These are phyloP conservation scores for Agelaius phoeniceus DNA, from an alignment of 2,113 vertebrate species.

Conservation along the genomic window DNA sequence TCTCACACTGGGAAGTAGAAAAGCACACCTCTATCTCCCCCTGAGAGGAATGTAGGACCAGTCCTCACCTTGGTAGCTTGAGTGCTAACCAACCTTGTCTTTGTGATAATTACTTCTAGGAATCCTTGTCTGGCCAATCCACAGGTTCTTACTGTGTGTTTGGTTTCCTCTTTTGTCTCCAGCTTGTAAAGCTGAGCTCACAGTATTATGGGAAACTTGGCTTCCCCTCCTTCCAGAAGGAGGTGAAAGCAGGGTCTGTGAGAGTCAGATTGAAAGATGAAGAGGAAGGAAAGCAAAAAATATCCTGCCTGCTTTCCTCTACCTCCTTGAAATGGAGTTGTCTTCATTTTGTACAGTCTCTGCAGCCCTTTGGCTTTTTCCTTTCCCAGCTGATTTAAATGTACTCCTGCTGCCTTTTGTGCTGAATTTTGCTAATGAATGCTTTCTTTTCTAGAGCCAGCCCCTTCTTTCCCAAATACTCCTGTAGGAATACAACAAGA, in stretches of 20 bases:
- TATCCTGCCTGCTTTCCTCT: not conserved
- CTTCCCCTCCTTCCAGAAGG: not conserved
- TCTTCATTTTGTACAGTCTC: not conserved
- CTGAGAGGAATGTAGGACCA: not conserved
- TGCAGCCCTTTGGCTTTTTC: not conserved
- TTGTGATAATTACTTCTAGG: constrained; percentile 16
- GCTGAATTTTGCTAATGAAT: not conserved
- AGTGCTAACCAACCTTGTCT: not conserved
- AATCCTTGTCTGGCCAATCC: not conserved
- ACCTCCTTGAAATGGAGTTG: not conserved
- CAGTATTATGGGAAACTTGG: not conserved
- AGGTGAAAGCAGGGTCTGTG: not conserved
- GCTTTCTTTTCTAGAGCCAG: not conserved
- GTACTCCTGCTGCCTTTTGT: not conserved
- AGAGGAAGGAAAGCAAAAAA: constrained; percentile 21
- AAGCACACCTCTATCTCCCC: not conserved
- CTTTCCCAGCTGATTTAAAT: not conserved
- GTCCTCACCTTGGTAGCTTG: not conserved
- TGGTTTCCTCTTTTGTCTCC: constrained; percentile 32
- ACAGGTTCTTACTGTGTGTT: not conserved
- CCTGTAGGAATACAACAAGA: not conserved
- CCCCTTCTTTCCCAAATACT: not conserved
- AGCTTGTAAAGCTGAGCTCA: not conserved
- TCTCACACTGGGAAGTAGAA: not conserved
- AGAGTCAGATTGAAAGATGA: not conserved